These are phyloP conservation scores for Morelia viridis DNA, from an alignment of 2,797 vertebrate species.

Conservation along the genomic window DNA sequence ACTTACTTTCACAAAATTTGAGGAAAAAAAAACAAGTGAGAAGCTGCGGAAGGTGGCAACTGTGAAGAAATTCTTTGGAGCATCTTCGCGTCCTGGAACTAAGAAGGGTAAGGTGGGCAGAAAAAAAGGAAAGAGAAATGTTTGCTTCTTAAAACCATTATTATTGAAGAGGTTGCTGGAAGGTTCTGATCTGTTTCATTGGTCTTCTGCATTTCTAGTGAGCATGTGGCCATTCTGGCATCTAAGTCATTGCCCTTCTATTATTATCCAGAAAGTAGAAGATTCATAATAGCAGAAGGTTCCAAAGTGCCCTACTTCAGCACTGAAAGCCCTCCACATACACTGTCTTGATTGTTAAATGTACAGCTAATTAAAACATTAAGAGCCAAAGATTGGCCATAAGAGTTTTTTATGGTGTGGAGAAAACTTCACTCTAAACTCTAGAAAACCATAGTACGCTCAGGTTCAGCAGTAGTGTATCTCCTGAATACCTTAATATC, in stretches of 20 bases:
- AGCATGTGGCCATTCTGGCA: neutral
- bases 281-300: neutral
- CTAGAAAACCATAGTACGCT: neutral
- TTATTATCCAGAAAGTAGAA: neutral
- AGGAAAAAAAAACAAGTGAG: constrained; percentile 98
- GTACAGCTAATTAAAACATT: neutral
- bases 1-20: constrained; percentile 93
- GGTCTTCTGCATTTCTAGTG: neutral
- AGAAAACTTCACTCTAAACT: neutral
- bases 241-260: neutral
- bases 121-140: neutral
- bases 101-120: constrained; percentile 86
- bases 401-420: neutral
- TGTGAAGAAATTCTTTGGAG: constrained; percentile 97
- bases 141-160: constrained; percentile 20
- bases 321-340: neutral
- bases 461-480: neutral
- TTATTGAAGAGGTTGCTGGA: neutral
- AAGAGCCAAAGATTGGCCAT: neutral
- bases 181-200: neutral
- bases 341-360: neutral
- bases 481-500: neutral
- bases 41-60: constrained; percentile 96
- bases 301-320: neutral
- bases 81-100: constrained; percentile 87